Base-by-base conservation (phyloP, 2,797 vertebrate species). In the Acanthurus tractus region DNA sequence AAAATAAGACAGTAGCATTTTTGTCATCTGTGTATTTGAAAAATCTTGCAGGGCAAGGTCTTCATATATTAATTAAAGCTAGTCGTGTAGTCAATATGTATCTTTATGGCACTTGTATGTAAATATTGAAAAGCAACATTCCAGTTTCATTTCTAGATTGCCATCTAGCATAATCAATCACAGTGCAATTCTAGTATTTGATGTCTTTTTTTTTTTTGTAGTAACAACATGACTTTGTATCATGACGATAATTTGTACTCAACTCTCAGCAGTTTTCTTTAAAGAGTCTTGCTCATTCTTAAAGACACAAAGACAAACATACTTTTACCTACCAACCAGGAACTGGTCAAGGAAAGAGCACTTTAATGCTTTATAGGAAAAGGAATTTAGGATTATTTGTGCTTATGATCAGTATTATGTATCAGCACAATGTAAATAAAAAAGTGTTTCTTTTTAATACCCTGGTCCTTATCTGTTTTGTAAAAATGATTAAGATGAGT, bases 321-420 rank as follows among this genome's bases (percentile, higher is more conserved):
- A 38, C 20, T 56, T 56, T 74, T n/a, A 78, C 23, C 63, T 44
- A 72, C 36, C 55, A 44, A 81, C 63, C 64, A 67, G 17, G 53
- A 87, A 88, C 86, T 87, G 83, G 82, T 54, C 18, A 86, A 70
- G 62, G 42, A 87, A 75, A 66, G 84, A 95, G 96, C 95, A 94
- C 95, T 95, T 94, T 79, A 95, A 86, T 82, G 93, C 93, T 94
- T 94, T 90, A 83, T 89, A 74, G 75, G 72, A 79, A 56, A 63
- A 78, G 86, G 53, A 40, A 67, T 92, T 87, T 81, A 74, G 82
- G 40, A 46, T 84, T 82, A 83, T 59, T 63, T 36, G 87, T 90
- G 88, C 86, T 94, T 94, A 88, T 92, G 29, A 67, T 95, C 96
- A 96, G 96, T 95, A 95, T 96, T 96, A 95, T 86, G 68, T 62